These are phyloP conservation scores for Leptoclinus maculatus DNA, from an alignment of 2,797 vertebrate genomes.

Conservation along the genomic window DNA sequence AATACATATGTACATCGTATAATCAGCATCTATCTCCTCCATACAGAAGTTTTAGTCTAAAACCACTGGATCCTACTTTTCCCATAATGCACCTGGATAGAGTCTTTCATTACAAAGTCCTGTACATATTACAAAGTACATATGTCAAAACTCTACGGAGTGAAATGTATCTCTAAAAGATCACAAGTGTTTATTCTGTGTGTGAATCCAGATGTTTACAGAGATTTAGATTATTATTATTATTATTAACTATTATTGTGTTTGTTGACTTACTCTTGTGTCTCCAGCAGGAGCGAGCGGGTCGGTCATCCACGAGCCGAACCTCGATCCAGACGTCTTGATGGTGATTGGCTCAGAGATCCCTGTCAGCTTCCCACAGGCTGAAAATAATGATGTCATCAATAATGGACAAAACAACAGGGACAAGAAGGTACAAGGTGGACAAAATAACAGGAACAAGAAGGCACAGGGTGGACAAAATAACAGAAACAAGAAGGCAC, in stretches of 20 bases:
- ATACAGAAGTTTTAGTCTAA: too few relatives aligned
- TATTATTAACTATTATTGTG: neutral
- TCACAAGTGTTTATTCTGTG: neutral
- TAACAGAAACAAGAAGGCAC: neutral
- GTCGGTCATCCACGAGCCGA: constrained; percentile 98
- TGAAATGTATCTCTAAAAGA: too few relatives aligned
- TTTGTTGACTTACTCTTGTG: constrained; percentile 86
- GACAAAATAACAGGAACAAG: constrained; percentile 49
- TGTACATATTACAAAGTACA: too few relatives aligned
- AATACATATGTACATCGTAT: too few relatives aligned
- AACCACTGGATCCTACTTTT: too few relatives aligned
- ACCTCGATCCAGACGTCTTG: constrained; percentile 95
- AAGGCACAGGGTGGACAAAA: neutral
- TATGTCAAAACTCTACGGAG: too few relatives aligned
- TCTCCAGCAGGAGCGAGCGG: constrained; percentile 92
- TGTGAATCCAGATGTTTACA: neutral
- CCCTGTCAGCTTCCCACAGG: constrained; percentile 95
- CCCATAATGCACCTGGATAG: too few relatives aligned
- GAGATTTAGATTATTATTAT: neutral
- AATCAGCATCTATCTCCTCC: too few relatives aligned
- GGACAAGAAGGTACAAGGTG: neutral
- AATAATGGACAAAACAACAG: neutral
- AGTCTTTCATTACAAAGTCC: too few relatives aligned
- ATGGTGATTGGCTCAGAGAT: constrained; percentile 95
- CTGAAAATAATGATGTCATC: constrained; percentile 70